Conservation (phyloP, 2,888 invertebrate genomes). For the Polydrusus cervinus region DNA sequence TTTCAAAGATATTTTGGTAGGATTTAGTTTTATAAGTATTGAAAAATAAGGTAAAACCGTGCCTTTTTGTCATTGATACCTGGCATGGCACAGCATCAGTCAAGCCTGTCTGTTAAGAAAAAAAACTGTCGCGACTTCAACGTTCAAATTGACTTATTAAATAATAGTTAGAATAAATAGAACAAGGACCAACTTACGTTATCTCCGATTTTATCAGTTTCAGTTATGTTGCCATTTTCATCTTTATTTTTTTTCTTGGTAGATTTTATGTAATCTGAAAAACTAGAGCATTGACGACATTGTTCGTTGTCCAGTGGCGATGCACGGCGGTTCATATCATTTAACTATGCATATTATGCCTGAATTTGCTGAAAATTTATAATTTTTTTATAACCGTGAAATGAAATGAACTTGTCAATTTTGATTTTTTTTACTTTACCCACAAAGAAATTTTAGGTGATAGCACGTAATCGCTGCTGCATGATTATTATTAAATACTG, state of each 20-base stretch:
- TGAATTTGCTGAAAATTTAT: slow-evolving; percentile 41
- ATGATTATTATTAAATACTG: too few relatives aligned
- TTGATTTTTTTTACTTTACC: slow-evolving; percentile 18
- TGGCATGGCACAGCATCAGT: not conserved
- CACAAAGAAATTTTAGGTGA: too few relatives aligned
- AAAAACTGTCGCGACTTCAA: not conserved
- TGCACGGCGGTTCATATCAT: slow-evolving; percentile 66
- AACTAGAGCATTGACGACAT: slow-evolving; percentile 69
- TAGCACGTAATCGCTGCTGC: too few relatives aligned
- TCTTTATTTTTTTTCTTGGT: slow-evolving; percentile 63
- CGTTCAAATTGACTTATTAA: not conserved
- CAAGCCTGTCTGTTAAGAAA: not conserved
- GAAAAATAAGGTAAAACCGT: too few relatives aligned
- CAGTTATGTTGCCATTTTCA: slow-evolving; percentile 49
- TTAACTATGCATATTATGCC: slow-evolving; percentile 42
- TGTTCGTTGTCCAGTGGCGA: slow-evolving; percentile 69
- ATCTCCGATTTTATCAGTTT: not conserved
- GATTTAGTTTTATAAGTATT: not conserved
- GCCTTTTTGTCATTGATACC: not conserved
- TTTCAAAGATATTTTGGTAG: not conserved
- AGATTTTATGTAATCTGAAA: slow-evolving; percentile 68
- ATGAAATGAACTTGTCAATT: slow-evolving; percentile 44
- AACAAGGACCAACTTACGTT: slow-evolving; percentile 27
- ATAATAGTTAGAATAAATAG: not conserved
- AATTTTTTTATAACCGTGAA: slow-evolving; percentile 21